Percentiles rank a stretch among this genome's conserved stretches.
phyloP scores from a whole-genome alignment of 1,140 invertebrate genomes.

The Heliconius hermathena region DNA sequence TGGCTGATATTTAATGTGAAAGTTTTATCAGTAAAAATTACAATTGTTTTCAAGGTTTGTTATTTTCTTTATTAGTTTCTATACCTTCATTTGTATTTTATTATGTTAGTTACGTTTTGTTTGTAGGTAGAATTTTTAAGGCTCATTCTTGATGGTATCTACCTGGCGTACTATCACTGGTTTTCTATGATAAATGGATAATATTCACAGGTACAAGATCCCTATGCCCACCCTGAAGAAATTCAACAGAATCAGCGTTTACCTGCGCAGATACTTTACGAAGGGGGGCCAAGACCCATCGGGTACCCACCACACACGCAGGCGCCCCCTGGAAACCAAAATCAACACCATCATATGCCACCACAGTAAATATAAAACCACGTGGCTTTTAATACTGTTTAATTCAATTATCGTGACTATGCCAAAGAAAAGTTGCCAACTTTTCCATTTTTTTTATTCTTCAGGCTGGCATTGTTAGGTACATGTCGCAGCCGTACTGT shows the following conservation, averaged over 20 bases:
- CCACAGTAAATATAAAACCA: slow-evolving; percentile 23
- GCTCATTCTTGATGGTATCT: neutral
- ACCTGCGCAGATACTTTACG: slow-evolving; percentile 56
- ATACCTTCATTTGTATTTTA: neutral
- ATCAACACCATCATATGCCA: slow-evolving; percentile 37
- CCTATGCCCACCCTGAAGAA: slow-evolving; percentile 50
- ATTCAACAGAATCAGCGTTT: slow-evolving; percentile 47
- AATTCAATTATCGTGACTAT: neutral
- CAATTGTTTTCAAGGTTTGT: neutral
- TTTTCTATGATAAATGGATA: slow-evolving; percentile 5
- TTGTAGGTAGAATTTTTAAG: neutral
- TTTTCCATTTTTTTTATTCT: neutral
- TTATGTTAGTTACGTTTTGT: neutral
- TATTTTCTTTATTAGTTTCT: neutral
- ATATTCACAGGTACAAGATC: slow-evolving; percentile 47
- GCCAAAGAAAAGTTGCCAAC: slow-evolving; percentile 15
- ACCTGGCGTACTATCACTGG: neutral
- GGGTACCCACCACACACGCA: slow-evolving; percentile 41
- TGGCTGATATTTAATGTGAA: too few species aligned
- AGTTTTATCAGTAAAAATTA: neutral
- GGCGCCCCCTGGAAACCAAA: slow-evolving; percentile 9
- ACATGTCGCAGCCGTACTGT: neutral
- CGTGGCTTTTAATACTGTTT: neutral
- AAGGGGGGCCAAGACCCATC: slow-evolving; percentile 34
- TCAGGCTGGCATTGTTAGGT: neutral